phyloP scores from a whole-genome alignment of 2,797 vertebrate genomes.

The Anas georgica region DNA sequence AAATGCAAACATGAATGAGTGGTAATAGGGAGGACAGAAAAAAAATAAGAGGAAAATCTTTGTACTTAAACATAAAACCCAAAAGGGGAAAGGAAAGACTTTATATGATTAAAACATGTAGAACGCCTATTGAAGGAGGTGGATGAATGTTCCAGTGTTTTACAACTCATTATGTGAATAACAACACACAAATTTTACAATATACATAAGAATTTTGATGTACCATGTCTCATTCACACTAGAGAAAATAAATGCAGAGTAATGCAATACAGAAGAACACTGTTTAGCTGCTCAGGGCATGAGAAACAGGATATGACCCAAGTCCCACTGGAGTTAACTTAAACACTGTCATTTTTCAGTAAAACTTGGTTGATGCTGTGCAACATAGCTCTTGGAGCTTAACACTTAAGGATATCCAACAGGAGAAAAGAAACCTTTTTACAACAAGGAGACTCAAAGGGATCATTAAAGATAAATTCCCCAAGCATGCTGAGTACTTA shows the following conservation, averaged over 20 bases:
- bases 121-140: neutral
- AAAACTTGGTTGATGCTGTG: neutral
- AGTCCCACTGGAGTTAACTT: neutral
- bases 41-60: neutral
- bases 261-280: neutral
- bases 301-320: neutral
- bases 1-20: neutral
- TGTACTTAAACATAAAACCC: neutral
- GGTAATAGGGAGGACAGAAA: neutral
- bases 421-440: neutral
- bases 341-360: neutral
- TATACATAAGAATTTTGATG: neutral
- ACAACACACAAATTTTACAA: neutral
- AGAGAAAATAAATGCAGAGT: neutral
- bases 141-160: neutral
- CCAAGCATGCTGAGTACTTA: conserved; percentile 26
- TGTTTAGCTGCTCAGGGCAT: neutral
- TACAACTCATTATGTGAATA: neutral
- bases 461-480: neutral
- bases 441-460: neutral
- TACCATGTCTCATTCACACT: neutral
- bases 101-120: neutral
- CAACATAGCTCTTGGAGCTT: conserved; percentile 53
- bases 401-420: conserved; percentile 10
- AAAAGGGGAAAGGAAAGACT: neutral